Evolutionary conservation across 2,113 vertebrate genomes (phyloP).

Genomic region (Centropristis striata): DNA sequence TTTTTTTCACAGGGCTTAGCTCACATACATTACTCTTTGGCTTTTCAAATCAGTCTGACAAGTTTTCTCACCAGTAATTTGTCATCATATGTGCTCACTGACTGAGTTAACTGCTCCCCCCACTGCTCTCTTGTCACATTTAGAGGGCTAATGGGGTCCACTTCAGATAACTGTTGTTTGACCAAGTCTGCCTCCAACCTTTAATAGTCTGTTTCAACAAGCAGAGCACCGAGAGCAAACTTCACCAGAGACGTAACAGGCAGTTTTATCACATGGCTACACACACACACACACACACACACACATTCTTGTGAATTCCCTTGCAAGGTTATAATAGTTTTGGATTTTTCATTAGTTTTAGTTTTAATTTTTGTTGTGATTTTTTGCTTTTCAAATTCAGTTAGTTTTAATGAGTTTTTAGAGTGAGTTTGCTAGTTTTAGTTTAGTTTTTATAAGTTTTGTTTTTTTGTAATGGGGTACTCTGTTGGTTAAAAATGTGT

Average conservation of each 20-base stretch:
- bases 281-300: slow-evolving; percentile 8
- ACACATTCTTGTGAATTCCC: too few relatives aligned
- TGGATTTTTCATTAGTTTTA: too few relatives aligned
- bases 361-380: too few relatives aligned
- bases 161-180: slow-evolving; percentile 82
- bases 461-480: too few relatives aligned
- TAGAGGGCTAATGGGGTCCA: slow-evolving; percentile 76
- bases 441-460: too few relatives aligned
- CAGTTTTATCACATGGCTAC: slow-evolving; percentile 9
- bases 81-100: slow-evolving; percentile 65
- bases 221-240: slow-evolving; percentile 65
- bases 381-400: too few relatives aligned
- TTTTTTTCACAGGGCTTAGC: slow-evolving; percentile 62
- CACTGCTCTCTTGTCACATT: slow-evolving; percentile 58
- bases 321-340: too few relatives aligned
- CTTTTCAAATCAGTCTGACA: slow-evolving; percentile 72
- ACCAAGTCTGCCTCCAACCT: slow-evolving; percentile 67
- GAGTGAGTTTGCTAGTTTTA: too few relatives aligned
- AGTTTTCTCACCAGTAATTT: slow-evolving; percentile 74
- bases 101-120: slow-evolving; percentile 43
- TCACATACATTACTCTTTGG: slow-evolving; percentile 70
- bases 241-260: slow-evolving; percentile 5
- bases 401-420: too few relatives aligned
- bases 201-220: slow-evolving; percentile 79
- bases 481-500: too few relatives aligned